Evolutionary conservation across 2,797 vertebrate species (phyloP), one percentile per base, ranked within the genome.

Genomic region (Novumbra hubbsi): DNA sequence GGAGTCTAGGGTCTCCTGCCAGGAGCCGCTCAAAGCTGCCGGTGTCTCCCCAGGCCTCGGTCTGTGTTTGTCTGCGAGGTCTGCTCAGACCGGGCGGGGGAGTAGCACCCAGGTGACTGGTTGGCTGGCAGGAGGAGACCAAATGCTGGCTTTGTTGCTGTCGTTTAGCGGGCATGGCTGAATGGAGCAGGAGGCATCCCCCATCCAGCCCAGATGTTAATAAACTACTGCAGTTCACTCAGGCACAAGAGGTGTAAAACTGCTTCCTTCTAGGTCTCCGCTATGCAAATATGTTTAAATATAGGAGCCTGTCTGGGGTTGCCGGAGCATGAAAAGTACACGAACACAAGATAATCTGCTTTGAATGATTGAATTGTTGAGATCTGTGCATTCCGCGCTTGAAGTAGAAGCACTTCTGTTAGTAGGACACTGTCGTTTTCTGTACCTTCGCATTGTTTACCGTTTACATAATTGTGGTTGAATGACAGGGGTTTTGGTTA

Each of bases 141-240:
- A 70, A 70, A 70, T 48, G 17, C 16, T 3, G 17, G 68, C 68
- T 52, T 6, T 16, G 19, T 32, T 32, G 14, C 24, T 34, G 16
- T 34, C 30, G 68, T 52, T 70, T 50, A 30, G 48, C 30, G 48
- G 52, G 27, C 17, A 16, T 24, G 48, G 16, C 48, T 32, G 55
- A 60, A 60, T 60, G 11, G 17, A 60, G 21, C 21, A 60, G 55
- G 21, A 21, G 52, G 4, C 15, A 15, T 28, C 27, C 27, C 60
- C 27, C 27, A 55, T 55, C 52, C 8, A 63, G 21, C 41, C 67
- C 68, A 70, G 45, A 30, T 14, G 68, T 70, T 50, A 70, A 70
- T 70, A 48, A 70, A 70, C 68, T 52, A 70, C 66, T 7, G 41
- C 15, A 28, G 15, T 78, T 79, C 74, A 21, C n/a, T 15, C 27